phyloP scores from a whole-genome alignment of 2,113 vertebrate genomes.

The Lycaon pictus region DNA sequence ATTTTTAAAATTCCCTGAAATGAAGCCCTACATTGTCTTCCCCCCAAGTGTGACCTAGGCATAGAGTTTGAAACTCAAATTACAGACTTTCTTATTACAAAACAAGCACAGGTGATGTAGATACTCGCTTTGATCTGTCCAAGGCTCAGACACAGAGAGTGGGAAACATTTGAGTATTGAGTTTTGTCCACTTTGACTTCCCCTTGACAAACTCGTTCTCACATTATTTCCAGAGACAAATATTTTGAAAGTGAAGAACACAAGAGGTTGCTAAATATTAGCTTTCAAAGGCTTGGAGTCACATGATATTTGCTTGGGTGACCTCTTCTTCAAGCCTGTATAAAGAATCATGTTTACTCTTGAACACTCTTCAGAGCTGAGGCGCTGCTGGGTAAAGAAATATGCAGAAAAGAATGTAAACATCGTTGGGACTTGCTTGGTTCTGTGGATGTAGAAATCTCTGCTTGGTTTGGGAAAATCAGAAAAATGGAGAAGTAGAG shows the following conservation, averaged over 20 bases:
- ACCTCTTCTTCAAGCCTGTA: conserved; percentile 82
- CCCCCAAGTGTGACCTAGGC: neutral
- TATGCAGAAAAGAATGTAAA: conserved; percentile 84
- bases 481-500: neutral
- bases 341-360: conserved; percentile 86
- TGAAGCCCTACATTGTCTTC: neutral
- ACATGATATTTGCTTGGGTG: conserved; percentile 81
- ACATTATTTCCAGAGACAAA: conserved; percentile 84
- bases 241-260: conserved; percentile 85
- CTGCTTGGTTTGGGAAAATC: conserved; percentile 60
- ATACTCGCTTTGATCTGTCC: conserved; percentile 32
- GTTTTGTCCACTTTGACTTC: conserved; percentile 64
- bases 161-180: neutral
- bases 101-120: neutral
- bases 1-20: neutral
- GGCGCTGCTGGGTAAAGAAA: conserved; percentile 78
- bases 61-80: neutral
- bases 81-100: neutral
- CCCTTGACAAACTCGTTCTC: conserved; percentile 80
- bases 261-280: conserved; percentile 88
- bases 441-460: conserved; percentile 54
- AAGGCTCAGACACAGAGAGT: neutral
- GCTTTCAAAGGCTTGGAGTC: conserved; percentile 85
- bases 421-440: conserved; percentile 45
- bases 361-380: conserved; percentile 78